phyloP scores from a whole-genome alignment of 2,113 vertebrate genomes.

The Myotis brandtii region DNA sequence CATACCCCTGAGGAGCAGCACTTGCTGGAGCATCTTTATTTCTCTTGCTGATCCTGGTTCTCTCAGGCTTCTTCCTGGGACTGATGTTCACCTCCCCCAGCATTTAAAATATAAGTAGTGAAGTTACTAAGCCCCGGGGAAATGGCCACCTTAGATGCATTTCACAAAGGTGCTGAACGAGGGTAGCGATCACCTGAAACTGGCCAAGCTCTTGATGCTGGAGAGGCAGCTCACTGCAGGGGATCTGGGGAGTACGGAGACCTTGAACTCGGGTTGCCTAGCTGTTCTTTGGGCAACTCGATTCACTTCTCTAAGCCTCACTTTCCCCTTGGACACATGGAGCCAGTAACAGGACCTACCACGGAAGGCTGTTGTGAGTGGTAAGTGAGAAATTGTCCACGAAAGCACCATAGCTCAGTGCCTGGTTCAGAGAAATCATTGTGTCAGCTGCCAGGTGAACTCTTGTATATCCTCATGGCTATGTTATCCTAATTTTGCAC shows the following conservation, averaged over 20 bases:
- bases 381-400: background rate
- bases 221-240: rapidly evolving
- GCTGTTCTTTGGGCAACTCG: background rate
- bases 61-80: background rate
- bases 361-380: background rate
- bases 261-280: rapidly evolving
- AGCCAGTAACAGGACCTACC: too few species aligned
- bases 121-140: background rate
- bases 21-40: background rate
- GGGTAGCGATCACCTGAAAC: background rate
- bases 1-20: background rate
- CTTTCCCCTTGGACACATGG: background rate
- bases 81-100: too few species aligned
- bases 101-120: background rate
- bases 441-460: background rate
- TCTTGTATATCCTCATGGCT: too few species aligned
- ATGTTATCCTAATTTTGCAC: background rate
- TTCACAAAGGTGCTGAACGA: background rate
- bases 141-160: background rate
- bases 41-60: background rate
- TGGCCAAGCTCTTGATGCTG: background rate
- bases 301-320: background rate
- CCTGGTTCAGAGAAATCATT: background rate
- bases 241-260: rapidly evolving
- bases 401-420: background rate